Conservation (phyloP, 53 echinoderm and acorn worm species). For the Apostichopus leukothele region DNA sequence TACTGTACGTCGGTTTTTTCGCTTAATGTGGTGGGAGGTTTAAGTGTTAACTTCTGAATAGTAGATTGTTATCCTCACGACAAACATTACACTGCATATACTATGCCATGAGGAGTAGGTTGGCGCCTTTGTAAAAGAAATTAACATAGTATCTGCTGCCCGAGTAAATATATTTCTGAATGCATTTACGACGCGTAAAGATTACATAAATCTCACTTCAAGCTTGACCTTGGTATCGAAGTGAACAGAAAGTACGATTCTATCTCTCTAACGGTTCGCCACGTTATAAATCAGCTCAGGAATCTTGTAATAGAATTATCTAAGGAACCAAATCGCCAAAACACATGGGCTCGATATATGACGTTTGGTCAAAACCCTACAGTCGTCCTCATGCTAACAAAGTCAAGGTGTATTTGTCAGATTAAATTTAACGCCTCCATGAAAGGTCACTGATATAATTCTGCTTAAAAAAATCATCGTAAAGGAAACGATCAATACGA, state of each 20-base stretch:
- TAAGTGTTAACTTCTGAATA: background rate
- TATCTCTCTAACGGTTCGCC: too few species aligned
- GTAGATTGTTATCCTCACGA: too few species aligned
- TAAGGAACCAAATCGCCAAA: background rate
- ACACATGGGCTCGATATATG: background rate
- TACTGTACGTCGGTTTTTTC: background rate
- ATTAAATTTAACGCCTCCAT: slow-evolving; percentile 14
- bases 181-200: too few species aligned
- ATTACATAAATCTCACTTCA: too few species aligned
- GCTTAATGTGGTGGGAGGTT: background rate
- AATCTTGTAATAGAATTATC: background rate
- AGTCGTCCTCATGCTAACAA: background rate
- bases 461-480: background rate
- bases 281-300: too few species aligned
- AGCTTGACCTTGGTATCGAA: too few species aligned
- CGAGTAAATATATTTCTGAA: too few species aligned
- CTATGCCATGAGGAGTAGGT: too few species aligned
- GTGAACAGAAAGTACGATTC: too few species aligned
- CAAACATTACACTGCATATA: too few species aligned
- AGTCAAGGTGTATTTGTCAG: background rate
- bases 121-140: too few species aligned
- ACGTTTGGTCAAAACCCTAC: background rate
- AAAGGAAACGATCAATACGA: background rate
- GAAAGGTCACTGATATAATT: slow-evolving; percentile 7
- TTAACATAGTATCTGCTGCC: too few species aligned